phyloP scores from a whole-genome alignment of 37 sponge, comb jelly and placozoan genomes.

The Petrosia ficiformis region DNA sequence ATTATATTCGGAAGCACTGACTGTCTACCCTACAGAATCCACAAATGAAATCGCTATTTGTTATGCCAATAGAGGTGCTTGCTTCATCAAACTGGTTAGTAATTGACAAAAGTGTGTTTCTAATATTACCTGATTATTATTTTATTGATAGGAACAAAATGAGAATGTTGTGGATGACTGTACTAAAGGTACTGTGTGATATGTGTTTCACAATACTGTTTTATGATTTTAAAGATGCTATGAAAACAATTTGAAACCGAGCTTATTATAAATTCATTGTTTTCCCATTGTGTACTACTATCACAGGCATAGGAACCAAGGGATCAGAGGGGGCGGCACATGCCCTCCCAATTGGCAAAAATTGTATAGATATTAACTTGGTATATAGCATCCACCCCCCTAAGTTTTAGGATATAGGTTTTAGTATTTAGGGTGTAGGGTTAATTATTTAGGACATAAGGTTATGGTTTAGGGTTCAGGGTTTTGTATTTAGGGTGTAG shows the following conservation, averaged over 20 bases:
- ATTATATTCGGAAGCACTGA: conserved; percentile 59
- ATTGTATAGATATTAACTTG: too few relatives aligned
- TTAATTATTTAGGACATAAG: too few relatives aligned
- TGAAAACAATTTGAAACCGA: too few relatives aligned
- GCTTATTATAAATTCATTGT: too few relatives aligned
- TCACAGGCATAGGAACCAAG: too few relatives aligned
- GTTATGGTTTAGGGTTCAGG: too few relatives aligned
- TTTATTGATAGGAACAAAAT: conserved; percentile 34
- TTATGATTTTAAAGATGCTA: neutral
- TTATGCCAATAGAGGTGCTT: conserved; percentile 82
- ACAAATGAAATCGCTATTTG: conserved; percentile 62
- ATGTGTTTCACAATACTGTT: conserved; percentile 18
- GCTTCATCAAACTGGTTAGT: conserved; percentile 66
- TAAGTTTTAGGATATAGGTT: too few relatives aligned
- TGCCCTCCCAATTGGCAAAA: too few relatives aligned
- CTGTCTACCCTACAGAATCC: conserved; percentile 54
- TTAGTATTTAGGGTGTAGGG: too few relatives aligned
- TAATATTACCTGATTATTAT: neutral
- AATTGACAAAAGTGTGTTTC: neutral
- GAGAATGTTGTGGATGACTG: conserved; percentile 68
- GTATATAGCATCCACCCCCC: too few relatives aligned
- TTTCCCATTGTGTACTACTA: too few relatives aligned
- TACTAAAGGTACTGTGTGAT: conserved; percentile 55
- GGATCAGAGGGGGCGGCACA: too few relatives aligned
- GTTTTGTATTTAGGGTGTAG: neutral